Evolutionary conservation across 2,113 vertebrate genomes (phyloP).

Genomic region (Mandrillus leucophaeus): DNA sequence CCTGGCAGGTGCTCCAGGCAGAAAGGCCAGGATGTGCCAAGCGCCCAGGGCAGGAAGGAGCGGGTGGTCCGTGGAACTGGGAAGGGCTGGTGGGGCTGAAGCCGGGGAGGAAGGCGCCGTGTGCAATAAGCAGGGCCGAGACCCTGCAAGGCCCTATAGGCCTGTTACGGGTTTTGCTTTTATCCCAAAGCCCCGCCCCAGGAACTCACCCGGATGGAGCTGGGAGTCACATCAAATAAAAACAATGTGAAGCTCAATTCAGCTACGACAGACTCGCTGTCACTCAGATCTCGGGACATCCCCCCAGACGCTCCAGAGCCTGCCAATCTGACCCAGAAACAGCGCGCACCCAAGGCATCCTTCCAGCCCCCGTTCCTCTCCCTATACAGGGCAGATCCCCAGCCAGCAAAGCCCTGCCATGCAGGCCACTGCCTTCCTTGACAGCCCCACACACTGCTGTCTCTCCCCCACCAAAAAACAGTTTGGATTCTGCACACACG

Average conservation of each 20-base stretch:
- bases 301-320: not conserved
- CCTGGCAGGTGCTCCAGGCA: not conserved
- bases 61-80: accelerated
- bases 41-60: not conserved
- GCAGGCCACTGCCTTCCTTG: not conserved
- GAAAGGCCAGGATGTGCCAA: too few species aligned
- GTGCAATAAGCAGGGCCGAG: accelerated
- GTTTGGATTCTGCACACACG: not conserved
- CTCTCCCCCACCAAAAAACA: too few species aligned
- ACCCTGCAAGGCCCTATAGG: not conserved
- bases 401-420: not conserved
- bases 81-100: not conserved
- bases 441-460: not conserved
- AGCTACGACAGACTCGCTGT: accelerated
- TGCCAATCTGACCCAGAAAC: not conserved
- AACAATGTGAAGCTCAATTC: not conserved
- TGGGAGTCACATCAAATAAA: not conserved
- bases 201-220: not conserved
- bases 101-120: accelerated
- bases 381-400: not conserved
- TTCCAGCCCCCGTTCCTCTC: not conserved
- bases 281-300: not conserved
- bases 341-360: accelerated
- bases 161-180: not conserved
- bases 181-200: not conserved